These are phyloP conservation scores for Dastarcus helophoroides DNA, from an alignment of 2,888 invertebrate genomes.

Conservation along the genomic window DNA sequence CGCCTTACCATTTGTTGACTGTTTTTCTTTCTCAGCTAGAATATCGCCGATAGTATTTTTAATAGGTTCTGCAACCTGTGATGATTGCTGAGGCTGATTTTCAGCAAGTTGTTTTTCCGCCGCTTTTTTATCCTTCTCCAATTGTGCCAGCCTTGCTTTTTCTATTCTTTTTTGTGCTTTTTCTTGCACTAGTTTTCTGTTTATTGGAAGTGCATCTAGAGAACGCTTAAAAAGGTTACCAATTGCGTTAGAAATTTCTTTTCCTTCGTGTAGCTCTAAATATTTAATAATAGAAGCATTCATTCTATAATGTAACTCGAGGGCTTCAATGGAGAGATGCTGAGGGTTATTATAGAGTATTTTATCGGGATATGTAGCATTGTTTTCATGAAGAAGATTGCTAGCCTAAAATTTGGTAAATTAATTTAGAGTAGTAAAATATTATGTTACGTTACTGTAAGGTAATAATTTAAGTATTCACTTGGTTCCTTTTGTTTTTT, in stretches of 20 bases:
- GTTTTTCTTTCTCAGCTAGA: too few relatives aligned
- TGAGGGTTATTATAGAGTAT: constrained; percentile 78
- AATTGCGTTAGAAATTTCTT: constrained; percentile 47
- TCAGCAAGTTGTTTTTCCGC: too few relatives aligned
- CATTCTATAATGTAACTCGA: constrained; percentile 76
- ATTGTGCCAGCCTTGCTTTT: constrained; percentile 10
- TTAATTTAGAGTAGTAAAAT: constrained; percentile 4
- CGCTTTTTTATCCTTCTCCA: too few relatives aligned
- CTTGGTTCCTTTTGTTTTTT: constrained; percentile 67
- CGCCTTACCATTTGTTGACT: too few relatives aligned
- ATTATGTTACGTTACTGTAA: constrained; percentile 40
- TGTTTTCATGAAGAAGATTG: constrained; percentile 63
- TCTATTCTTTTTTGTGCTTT: constrained; percentile 13
- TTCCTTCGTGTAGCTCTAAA: constrained; percentile 64
- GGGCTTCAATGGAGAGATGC: constrained; percentile 73
- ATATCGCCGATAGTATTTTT: too few relatives aligned
- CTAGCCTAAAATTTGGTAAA: constrained; percentile 46
- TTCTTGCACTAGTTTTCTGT: constrained; percentile 8
- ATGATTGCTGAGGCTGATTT: too few relatives aligned
- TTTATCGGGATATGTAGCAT: constrained; percentile 74
- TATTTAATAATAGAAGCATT: constrained; percentile 84
- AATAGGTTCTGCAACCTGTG: too few relatives aligned
- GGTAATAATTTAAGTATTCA: constrained; percentile 67
- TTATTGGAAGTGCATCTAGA: constrained; percentile 31
- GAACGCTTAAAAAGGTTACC: constrained; percentile 50